These are phyloP conservation scores for Coturnix japonica DNA, from an alignment of 2,113 vertebrate species.

Conservation along the genomic window DNA sequence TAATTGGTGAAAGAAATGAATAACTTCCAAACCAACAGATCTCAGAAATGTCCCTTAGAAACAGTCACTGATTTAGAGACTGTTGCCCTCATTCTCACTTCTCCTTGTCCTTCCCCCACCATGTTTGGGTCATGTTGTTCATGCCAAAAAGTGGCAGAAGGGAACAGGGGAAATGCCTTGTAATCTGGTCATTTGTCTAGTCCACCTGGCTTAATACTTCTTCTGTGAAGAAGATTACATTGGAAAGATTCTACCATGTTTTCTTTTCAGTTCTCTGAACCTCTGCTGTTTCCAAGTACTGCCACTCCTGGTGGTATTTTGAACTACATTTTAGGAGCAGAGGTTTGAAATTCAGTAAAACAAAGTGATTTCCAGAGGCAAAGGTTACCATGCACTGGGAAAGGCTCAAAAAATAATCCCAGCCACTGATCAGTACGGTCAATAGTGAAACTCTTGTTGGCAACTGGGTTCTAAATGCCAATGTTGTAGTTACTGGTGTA, in stretches of 20 bases:
- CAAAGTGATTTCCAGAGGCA: not conserved
- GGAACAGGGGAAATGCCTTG: not conserved
- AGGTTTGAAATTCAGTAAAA: not conserved
- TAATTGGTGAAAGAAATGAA: not conserved
- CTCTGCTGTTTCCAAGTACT: not conserved
- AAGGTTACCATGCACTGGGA: not conserved
- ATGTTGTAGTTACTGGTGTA: not conserved
- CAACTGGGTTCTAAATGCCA: not conserved
- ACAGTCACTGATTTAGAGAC: not conserved
- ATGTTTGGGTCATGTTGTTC: not conserved
- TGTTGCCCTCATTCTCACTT: not conserved
- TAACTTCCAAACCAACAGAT: not conserved
- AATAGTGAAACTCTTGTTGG: not conserved
- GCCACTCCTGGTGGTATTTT: not conserved
- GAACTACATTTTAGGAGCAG: not conserved
- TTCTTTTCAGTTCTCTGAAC: conserved; percentile 29
- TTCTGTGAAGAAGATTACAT: not conserved
- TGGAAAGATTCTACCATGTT: not conserved
- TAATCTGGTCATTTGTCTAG: not conserved
- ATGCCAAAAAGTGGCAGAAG: not conserved
- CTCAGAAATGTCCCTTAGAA: not conserved
- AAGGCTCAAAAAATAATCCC: conserved; percentile 11
- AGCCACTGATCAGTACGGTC: not conserved
- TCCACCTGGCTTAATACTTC: not conserved
- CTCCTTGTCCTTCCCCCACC: not conserved